Base-by-base conservation (phyloP, 2,797 vertebrate species). In the Karalla daura region DNA sequence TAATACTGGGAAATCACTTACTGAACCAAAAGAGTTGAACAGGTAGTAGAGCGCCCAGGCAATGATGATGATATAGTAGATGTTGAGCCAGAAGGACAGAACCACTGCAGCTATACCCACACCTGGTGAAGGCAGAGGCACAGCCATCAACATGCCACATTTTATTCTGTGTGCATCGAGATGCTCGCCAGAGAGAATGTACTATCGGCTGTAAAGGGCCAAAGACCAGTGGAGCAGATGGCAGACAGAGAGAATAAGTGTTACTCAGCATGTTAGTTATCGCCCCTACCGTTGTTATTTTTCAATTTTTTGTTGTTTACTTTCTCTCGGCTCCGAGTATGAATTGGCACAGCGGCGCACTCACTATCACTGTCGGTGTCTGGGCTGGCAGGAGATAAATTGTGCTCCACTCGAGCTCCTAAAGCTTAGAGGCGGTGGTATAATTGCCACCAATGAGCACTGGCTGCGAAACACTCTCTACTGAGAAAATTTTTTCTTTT, bases 61-160 rank as follows among this genome's bases (percentile, higher is more conserved):
- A 0, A 98, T 98, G 75, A 98, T 98, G 84, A 98, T 91, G 27
- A 98, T 96, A 80, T 98, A 98, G 79, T 98, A 98, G 85, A 96
- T 94, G 86, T 98, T 97, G 70, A 98, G 93, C 96, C 96, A 98
- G 86, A 98, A 98, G 27, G 96, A 95, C 63, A 98, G 87, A 41
- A 97, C 94, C 39, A 95, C 92, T 12, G 96, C 86, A 37, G 96
- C 96, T 81, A 97, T 64, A 9, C 96, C 96, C 5, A 98, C 96
- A 32, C 96, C 96, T 98, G 62, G 2, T 43, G 74, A 70, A 63
- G 20, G 24, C 25, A 33, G 15, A 59, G 7, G 5, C n/a, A 33
- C n/a, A 45, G 23, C 50, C 5, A 21, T 36, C 7, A 20, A 3
- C 28, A 37, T 63, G 32, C 11, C 6, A 44, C 39, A 28, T 11